phyloP scores from a whole-genome alignment of 2,797 vertebrate species.

The Austrolebias charrua region DNA sequence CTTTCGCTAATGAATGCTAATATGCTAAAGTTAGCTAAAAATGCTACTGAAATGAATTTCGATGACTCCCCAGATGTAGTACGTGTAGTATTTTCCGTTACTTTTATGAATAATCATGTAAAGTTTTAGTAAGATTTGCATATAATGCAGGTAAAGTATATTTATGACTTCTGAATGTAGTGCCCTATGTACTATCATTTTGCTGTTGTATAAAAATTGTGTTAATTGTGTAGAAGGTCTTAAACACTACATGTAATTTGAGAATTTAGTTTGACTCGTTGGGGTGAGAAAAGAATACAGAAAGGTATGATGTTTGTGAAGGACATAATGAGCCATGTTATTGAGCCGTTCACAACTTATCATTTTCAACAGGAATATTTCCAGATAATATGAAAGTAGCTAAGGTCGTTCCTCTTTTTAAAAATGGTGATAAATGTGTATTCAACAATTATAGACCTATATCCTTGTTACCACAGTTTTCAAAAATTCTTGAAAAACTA shows the following conservation, averaged over 20 bases:
- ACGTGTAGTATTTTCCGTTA: background rate
- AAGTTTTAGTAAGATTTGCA: background rate
- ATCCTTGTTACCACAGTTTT: too few relatives aligned
- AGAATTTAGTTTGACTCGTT: slow-evolving; percentile 40
- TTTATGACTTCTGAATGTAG: slow-evolving; percentile 12
- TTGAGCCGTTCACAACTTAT: too few relatives aligned
- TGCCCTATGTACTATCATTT: too few relatives aligned
- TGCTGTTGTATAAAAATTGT: slow-evolving; percentile 23
- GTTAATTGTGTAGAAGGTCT: slow-evolving; percentile 39
- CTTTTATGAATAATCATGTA: background rate
- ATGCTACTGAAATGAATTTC: background rate
- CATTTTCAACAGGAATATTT: too few relatives aligned
- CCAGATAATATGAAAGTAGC: too few relatives aligned
- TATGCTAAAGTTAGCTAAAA: background rate
- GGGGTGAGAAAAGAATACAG: slow-evolving; percentile 9
- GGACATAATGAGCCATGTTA: too few relatives aligned
- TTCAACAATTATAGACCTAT: too few relatives aligned
- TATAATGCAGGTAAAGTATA: background rate
- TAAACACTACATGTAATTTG: slow-evolving; percentile 54
- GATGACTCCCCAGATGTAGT: too few relatives aligned
- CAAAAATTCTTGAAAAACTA: too few relatives aligned
- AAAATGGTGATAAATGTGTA: too few relatives aligned
- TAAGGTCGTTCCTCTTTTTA: too few relatives aligned
- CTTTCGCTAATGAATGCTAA: background rate
- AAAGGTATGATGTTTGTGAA: too few relatives aligned